These are phyloP conservation scores for Tachysurus fulvidraco DNA, from an alignment of 2,113 vertebrate genomes.

Conservation along the genomic window DNA sequence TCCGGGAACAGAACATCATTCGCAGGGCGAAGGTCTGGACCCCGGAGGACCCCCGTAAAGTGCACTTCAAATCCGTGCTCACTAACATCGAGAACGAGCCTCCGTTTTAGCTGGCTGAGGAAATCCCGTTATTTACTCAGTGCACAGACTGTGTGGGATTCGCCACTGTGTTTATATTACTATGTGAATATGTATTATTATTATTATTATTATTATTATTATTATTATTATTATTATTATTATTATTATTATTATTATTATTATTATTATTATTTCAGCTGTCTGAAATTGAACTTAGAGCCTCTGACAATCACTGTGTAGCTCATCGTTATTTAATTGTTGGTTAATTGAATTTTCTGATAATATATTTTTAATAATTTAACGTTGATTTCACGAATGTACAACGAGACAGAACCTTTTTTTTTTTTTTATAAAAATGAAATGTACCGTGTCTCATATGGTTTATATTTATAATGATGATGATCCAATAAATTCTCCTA, in stretches of 20 bases:
- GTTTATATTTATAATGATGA: no score
- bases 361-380: no score
- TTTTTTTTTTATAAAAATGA: no score
- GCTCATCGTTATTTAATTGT: no score
- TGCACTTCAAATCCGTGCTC: constrained; percentile 79
- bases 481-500: no score
- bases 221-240: constrained; percentile 72
- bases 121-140: constrained; percentile 51
- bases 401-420: no score
- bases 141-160: constrained; percentile 16
- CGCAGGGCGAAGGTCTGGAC: constrained; percentile 96
- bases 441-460: no score
- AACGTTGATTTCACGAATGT: no score
- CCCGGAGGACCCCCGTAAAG: constrained; percentile 92
- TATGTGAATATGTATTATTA: no score
- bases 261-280: no score
- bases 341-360: no score
- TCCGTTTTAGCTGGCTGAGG: constrained; percentile 81
- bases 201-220: constrained; percentile 69
- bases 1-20: constrained; percentile 93
- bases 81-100: constrained; percentile 91
- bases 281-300: constrained; percentile 41
- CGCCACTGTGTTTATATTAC: neutral
- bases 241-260: constrained; percentile 75
- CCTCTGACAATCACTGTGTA: constrained; percentile 85